Percentiles rank a stretch among this genome's conserved stretches.
These are phyloP conservation scores for Zosterops pallidus DNA, from an alignment of 2,113 vertebrate species.

Conservation along the genomic window DNA sequence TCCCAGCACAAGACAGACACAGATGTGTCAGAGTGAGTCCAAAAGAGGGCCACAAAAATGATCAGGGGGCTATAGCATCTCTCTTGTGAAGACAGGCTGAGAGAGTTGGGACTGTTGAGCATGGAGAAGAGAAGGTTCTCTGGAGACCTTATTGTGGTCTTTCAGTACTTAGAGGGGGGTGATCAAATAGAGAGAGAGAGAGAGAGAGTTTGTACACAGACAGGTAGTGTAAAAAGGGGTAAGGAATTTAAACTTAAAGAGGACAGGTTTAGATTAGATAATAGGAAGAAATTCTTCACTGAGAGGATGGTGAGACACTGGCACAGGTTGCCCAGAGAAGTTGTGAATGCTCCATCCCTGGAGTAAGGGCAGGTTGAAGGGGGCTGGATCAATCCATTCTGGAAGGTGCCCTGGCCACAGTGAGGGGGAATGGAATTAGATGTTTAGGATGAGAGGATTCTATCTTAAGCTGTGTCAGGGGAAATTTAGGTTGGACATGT, in stretches of 20 bases:
- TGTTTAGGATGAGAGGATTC: background rate
- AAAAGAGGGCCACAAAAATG: background rate
- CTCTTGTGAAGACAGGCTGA: background rate
- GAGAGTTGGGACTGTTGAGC: too few species aligned
- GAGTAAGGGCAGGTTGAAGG: background rate
- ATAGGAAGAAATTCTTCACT: background rate
- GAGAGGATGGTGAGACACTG: background rate
- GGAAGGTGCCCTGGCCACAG: background rate
- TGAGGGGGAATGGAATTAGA: accelerated
- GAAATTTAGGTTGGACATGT: background rate
- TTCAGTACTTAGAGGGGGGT: background rate
- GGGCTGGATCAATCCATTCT: accelerated
- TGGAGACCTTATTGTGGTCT: background rate
- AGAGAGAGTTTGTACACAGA: background rate
- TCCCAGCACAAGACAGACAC: background rate
- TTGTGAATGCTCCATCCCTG: background rate
- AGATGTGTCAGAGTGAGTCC: background rate
- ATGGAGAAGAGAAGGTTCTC: background rate
- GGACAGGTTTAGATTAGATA: background rate
- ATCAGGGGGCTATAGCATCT: background rate
- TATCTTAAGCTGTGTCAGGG: background rate
- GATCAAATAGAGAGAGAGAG: background rate
- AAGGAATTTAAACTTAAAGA: background rate
- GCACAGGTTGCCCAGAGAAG: background rate
- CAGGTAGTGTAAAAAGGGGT: background rate